Conservation (phyloP, 2,797 vertebrate genomes). For the Yasuhikotakia modesta region DNA sequence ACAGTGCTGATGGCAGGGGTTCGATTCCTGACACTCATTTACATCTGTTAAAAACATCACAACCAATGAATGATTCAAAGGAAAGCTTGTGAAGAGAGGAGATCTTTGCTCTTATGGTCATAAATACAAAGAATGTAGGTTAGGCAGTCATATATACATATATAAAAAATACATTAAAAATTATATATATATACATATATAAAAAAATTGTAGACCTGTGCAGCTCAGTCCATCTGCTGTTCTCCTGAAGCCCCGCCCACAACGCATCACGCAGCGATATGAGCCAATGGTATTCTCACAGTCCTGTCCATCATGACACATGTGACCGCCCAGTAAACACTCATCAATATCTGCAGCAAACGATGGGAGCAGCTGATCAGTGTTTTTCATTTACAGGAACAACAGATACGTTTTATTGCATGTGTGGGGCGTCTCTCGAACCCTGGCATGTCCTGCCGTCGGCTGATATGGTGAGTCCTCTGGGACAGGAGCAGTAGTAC, state of each 20-base stretch:
- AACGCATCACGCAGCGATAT: slow-evolving; percentile 85
- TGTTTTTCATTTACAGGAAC: background rate
- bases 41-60: slow-evolving; percentile 77
- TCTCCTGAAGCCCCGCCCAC: slow-evolving; percentile 86
- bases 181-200: slow-evolving; percentile 14
- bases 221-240: slow-evolving; percentile 86
- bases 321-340: slow-evolving; percentile 80
- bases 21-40: slow-evolving; percentile 93
- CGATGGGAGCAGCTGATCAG: background rate
- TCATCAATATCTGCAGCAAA: slow-evolving; percentile 86
- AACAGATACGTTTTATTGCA: background rate
- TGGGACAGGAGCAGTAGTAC: slow-evolving; percentile 92
- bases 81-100: background rate
- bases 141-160: background rate
- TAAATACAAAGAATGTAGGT: background rate
- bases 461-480: slow-evolving; percentile 89
- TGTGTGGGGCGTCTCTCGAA: slow-evolving; percentile 59
- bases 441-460: slow-evolving; percentile 94
- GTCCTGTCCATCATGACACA: slow-evolving; percentile 84
- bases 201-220: slow-evolving; percentile 74
- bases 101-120: background rate
- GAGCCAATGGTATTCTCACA: slow-evolving; percentile 92
- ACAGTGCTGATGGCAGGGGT: slow-evolving; percentile 90
- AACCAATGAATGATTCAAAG: background rate
- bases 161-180: no score